Conservation (phyloP, 2,888 invertebrate species). For the Gymnosoma rotundatum region DNA sequence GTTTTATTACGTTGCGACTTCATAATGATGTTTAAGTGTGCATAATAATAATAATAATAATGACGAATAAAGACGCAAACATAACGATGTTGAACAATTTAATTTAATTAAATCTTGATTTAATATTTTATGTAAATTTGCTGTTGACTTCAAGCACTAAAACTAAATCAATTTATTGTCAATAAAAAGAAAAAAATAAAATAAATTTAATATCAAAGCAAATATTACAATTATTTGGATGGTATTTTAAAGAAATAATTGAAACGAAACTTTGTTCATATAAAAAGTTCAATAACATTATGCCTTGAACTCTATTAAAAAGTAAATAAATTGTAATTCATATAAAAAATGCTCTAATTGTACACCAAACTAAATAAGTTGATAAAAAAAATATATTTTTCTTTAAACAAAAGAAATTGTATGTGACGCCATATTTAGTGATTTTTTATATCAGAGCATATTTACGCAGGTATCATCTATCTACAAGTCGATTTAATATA, state of each 20-base stretch:
- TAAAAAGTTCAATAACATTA: conserved; percentile 60
- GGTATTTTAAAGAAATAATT: conserved; percentile 35
- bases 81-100: conserved; percentile 30
- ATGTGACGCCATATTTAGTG: too few relatives aligned
- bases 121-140: conserved; percentile 44
- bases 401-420: neutral
- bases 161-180: conserved; percentile 50
- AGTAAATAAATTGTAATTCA: conserved; percentile 43
- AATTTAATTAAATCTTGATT: conserved; percentile 54
- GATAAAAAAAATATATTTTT: neutral
- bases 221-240: conserved; percentile 46
- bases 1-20: too few relatives aligned
- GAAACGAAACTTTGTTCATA: conserved; percentile 44
- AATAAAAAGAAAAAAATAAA: neutral
- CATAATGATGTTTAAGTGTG: neutral
- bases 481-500: too few relatives aligned
- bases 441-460: too few relatives aligned
- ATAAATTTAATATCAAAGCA: conserved; percentile 9
- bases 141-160: conserved; percentile 5
- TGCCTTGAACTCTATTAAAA: conserved; percentile 60
- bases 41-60: conserved; percentile 25
- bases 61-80: conserved; percentile 1
- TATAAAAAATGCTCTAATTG: neutral
- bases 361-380: conserved; percentile 15
- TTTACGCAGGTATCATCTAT: too few relatives aligned